Base-by-base conservation (phyloP, 2,888 invertebrate species). In the Anorthoa munda region DNA sequence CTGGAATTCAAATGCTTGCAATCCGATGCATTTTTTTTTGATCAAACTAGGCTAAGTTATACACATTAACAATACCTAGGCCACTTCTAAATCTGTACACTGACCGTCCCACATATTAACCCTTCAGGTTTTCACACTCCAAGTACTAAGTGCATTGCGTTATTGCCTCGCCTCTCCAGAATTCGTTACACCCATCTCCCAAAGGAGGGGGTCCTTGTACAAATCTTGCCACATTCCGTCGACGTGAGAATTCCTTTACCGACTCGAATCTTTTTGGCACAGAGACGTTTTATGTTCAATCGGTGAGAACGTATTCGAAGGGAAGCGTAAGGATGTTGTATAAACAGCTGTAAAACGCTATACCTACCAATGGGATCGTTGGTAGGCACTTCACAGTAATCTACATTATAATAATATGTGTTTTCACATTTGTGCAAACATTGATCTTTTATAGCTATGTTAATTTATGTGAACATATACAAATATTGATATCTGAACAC, bases 231-330 rank as follows among this genome's bases (percentile, higher is more conserved):
- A 87, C 91, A 90, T 92, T 91, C n/a, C n/a, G n/a, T n/a, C 87
- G 85, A 90, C 85, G 89, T 88, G 89, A 86, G 86, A 90, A 90
- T 90, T 89, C 88, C 87, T 91, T 90, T 88, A 86, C 84, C 87
- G 89, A 87, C 72, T 86, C 79, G 89, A 90, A 89, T 91, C 90
- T 87, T 89, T 90, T 86, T 89, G 91, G 88, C 89, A 89, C 88
- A 82, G 89, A 89, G 89, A 90, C 89, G 88, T 91, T 92, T 92
- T 92, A 92, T 91, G 91, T 87, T 90, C 91, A 91, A 92, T 89
- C 90, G 88, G 86, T 87, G 90, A 84, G 87, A 90, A 91, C 87
- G 88, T 88, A 87, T 90, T 90, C 87, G 87, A 87, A 86, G 82
- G 86, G 84, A 86, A 88, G 83, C 86, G 88, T 86, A 85, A 88